Evolutionary conservation across 2,797 vertebrate genomes (phyloP).

Genomic region (Neosilurus hyrtlii): DNA sequence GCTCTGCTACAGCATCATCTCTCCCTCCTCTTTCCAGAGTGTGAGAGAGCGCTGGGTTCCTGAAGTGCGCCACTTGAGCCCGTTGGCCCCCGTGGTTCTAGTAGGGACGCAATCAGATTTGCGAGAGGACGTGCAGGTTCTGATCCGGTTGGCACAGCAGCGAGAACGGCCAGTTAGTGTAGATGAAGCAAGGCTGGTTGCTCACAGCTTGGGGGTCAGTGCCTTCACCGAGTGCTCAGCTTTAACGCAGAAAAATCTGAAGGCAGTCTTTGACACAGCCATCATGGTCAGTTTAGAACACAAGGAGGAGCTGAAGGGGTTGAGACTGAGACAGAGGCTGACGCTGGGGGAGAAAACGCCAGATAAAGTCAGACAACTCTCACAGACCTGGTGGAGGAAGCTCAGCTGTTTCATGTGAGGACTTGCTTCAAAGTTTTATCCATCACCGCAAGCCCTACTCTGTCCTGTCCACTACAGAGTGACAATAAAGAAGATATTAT

Average conservation of each 20-base stretch:
- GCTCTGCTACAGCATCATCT: slow-evolving; percentile 88
- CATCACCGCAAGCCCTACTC: neutral
- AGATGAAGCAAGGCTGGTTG: slow-evolving; percentile 77
- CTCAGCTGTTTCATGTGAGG: slow-evolving; percentile 69
- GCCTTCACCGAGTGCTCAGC: slow-evolving; percentile 69
- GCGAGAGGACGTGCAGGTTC: slow-evolving; percentile 85
- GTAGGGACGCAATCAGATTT: slow-evolving; percentile 88
- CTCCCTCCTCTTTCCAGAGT: slow-evolving; percentile 82
- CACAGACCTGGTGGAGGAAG: slow-evolving; percentile 72
- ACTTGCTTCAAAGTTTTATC: slow-evolving; percentile 44
- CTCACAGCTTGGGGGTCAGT: slow-evolving; percentile 77
- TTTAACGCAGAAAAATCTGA: slow-evolving; percentile 75
- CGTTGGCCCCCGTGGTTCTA: slow-evolving; percentile 79
- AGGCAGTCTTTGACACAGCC: slow-evolving; percentile 69
- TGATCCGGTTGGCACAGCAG: slow-evolving; percentile 81
- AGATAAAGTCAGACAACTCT: slow-evolving; percentile 66
- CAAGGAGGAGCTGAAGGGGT: neutral
- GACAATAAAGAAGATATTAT: neutral
- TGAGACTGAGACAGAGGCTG: slow-evolving; percentile 33
- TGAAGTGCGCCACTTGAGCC: slow-evolving; percentile 81
- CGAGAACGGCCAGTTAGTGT: slow-evolving; percentile 78
- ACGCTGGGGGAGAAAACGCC: slow-evolving; percentile 64
- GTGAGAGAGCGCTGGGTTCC: slow-evolving; percentile 80
- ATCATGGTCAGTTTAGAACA: slow-evolving; percentile 65
- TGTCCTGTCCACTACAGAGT: neutral